A percentile compares a stretch with the other conserved stretches of the same genome.
Conservation (phyloP, 2,888 invertebrate genomes). For the Eristalis intricaria region DNA sequence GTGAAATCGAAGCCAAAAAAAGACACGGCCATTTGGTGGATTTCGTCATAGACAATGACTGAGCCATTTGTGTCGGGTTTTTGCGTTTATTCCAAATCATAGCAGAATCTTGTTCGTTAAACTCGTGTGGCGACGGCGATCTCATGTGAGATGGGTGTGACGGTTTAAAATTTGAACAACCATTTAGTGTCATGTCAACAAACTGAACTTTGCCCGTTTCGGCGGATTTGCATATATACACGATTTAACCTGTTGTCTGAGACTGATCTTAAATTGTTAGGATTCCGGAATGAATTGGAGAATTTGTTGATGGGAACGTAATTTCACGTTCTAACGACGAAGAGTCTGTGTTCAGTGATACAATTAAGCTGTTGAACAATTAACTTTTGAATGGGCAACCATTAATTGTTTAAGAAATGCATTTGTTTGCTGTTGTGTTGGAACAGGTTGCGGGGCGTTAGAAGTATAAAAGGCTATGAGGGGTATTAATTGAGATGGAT, state of each 20-base stretch:
- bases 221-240: not conserved
- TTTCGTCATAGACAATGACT: constrained; percentile 23
- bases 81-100: not conserved
- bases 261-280: not conserved
- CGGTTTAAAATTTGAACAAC: not conserved
- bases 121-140: constrained; percentile 1
- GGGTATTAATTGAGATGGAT: no score
- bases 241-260: not conserved
- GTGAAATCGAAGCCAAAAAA: not conserved
- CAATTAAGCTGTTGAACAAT: no score
- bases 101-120: constrained; percentile 16
- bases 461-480: no score
- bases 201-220: not conserved
- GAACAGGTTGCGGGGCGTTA: no score
- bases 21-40: not conserved
- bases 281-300: not conserved
- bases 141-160: constrained; percentile 3
- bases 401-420: no score
- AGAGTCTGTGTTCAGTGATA: no score
- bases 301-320: not conserved
- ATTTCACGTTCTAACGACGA: no score
- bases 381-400: no score
- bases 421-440: no score
- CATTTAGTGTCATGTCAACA: not conserved
- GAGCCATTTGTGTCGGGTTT: not conserved